phyloP scores from a whole-genome alignment of 2,888 invertebrate genomes.

The Trilocha varians region DNA sequence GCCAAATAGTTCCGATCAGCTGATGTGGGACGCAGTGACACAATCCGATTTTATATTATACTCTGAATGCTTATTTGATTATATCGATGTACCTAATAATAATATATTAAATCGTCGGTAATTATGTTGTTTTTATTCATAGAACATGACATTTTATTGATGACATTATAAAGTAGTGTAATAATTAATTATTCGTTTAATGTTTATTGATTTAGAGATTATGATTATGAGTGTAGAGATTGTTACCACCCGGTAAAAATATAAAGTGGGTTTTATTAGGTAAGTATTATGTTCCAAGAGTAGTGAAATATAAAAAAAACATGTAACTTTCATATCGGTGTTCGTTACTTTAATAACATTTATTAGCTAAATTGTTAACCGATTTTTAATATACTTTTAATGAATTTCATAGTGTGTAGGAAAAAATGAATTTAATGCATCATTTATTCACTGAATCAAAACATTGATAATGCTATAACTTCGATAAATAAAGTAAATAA shows the following conservation, averaged over 20 bases:
- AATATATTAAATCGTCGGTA: constrained; percentile 44
- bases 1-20: neutral
- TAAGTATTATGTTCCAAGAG: constrained; percentile 35
- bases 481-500: constrained; percentile 19
- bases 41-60: constrained; percentile 40
- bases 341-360: constrained; percentile 49
- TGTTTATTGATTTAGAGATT: constrained; percentile 64
- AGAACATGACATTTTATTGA: constrained; percentile 59
- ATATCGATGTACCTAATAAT: constrained; percentile 43
- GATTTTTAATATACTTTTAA: constrained; percentile 45
- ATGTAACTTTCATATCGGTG: constrained; percentile 46
- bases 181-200: too few relatives aligned
- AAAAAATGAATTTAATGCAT: constrained; percentile 50
- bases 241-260: constrained; percentile 66
- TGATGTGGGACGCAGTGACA: constrained; percentile 14
- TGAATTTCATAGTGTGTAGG: constrained; percentile 57
- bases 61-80: constrained; percentile 44
- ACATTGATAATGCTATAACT: constrained; percentile 20
- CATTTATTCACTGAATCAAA: constrained; percentile 41
- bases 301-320: constrained; percentile 28
- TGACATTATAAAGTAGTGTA: constrained; percentile 62
- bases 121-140: constrained; percentile 48
- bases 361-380: constrained; percentile 54
- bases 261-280: constrained; percentile 39
- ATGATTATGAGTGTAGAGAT: constrained; percentile 62